These are phyloP conservation scores for Caenorhabditis sp. DNA, from an alignment of 2,888 invertebrate species.

Conservation along the genomic window DNA sequence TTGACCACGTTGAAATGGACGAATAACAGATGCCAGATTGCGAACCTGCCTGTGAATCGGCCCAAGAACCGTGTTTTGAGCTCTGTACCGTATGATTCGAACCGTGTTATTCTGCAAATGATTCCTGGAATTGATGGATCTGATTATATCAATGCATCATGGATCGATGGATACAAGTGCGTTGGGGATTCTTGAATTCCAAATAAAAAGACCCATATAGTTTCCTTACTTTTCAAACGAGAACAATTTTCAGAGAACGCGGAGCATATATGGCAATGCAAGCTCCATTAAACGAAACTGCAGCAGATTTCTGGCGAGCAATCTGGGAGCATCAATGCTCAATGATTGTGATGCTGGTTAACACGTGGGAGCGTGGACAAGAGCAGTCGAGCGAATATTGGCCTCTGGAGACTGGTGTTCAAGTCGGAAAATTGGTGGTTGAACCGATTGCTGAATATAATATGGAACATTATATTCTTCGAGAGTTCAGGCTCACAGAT, in stretches of 20 bases:
- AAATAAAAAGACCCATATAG: not conserved
- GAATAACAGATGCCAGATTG: constrained; percentile 90
- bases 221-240: not conserved
- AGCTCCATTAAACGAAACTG: constrained; percentile 94
- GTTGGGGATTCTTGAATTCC: not conserved
- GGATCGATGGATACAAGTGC: constrained; percentile 82
- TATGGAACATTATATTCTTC: constrained; percentile 97
- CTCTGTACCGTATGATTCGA: constrained; percentile 94
- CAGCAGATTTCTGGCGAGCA: constrained; percentile 99
- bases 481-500: constrained; percentile 97
- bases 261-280: constrained; percentile 97
- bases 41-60: constrained; percentile 94
- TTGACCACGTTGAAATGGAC: constrained; percentile 91
- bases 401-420: constrained; percentile 82
- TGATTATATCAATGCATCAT: constrained; percentile 98
- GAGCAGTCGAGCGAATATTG: constrained; percentile 99
- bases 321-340: constrained; percentile 99
- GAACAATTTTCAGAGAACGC: constrained; percentile 72
- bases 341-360: constrained; percentile 90
- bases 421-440: constrained; percentile 89
- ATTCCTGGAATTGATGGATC: constrained; percentile 75
- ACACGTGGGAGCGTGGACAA: constrained; percentile 74
- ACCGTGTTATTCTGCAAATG: constrained; percentile 72
- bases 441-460: constrained; percentile 99
- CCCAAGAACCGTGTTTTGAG: constrained; percentile 97